These are phyloP conservation scores for Entomobrya proxima DNA, from an alignment of 2,888 invertebrate genomes.

Conservation along the genomic window DNA sequence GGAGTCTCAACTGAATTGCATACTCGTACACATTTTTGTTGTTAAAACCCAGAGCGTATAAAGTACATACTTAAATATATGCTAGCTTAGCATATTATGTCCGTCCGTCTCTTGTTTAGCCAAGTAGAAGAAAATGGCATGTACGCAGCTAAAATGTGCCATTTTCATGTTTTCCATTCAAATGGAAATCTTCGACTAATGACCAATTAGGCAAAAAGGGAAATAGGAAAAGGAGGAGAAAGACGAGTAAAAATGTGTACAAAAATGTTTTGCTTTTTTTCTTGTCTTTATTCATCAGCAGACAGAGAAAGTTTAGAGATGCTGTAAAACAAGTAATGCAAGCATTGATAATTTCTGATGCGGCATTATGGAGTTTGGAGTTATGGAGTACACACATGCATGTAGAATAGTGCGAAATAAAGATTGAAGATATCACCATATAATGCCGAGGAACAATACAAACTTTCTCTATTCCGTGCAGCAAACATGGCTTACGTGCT, in stretches of 20 bases:
- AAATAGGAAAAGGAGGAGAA: conserved; percentile 27
- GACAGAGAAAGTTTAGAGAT: neutral
- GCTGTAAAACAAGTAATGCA: too few relatives aligned
- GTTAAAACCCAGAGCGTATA: neutral
- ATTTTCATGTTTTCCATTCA: conserved; percentile 61
- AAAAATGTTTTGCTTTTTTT: neutral
- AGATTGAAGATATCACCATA: too few relatives aligned
- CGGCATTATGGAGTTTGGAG: too few relatives aligned
- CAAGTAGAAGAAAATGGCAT: conserved; percentile 18
- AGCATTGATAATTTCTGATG: too few relatives aligned
- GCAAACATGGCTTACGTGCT: too few relatives aligned
- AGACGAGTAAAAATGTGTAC: neutral
- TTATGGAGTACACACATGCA: too few relatives aligned
- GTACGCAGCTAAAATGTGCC: conserved; percentile 37
- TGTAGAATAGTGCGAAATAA: too few relatives aligned
- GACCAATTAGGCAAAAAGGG: conserved; percentile 63
- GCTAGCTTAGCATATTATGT: conserved; percentile 28
- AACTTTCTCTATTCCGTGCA: too few relatives aligned
- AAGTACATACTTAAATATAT: neutral
- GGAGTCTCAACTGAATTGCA: conserved; percentile 16
- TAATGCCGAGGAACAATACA: too few relatives aligned
- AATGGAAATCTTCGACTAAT: conserved; percentile 67
- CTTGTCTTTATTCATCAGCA: neutral
- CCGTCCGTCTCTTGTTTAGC: neutral
- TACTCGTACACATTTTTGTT: neutral